phyloP scores from a whole-genome alignment of 1,140 invertebrate genomes.

The Glossosoma conforme region DNA sequence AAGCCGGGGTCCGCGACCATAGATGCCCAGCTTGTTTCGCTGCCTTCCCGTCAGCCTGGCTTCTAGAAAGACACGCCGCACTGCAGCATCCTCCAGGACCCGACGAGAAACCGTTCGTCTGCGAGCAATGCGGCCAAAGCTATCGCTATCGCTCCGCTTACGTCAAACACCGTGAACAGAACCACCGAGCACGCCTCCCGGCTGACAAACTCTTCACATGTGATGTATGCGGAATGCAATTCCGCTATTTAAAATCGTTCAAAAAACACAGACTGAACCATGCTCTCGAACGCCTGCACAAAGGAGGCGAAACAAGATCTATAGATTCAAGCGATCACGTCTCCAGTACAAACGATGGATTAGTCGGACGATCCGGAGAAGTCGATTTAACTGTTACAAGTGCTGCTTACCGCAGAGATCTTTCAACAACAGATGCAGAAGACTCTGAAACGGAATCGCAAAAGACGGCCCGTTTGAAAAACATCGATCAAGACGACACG shows the following conservation, averaged over 20 bases:
- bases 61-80: constrained; percentile 73
- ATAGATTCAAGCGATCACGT: constrained; percentile 59
- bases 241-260: constrained; percentile 82
- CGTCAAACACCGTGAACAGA: constrained; percentile 83
- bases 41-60: constrained; percentile 74
- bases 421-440: constrained; percentile 35
- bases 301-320: constrained; percentile 38
- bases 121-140: constrained; percentile 84
- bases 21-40: constrained; percentile 75
- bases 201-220: constrained; percentile 86
- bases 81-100: constrained; percentile 63
- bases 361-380: constrained; percentile 49
- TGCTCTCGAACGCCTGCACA: constrained; percentile 73
- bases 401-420: constrained; percentile 39
- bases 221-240: constrained; percentile 86
- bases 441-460: constrained; percentile 35
- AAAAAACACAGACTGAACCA: constrained; percentile 86
- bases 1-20: constrained; percentile 44
- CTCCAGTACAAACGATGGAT: constrained; percentile 66
- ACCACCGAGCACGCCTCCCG: constrained; percentile 76
- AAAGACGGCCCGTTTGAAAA: constrained; percentile 34
- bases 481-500: constrained; percentile 63
- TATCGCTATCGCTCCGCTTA: constrained; percentile 85
- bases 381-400: constrained; percentile 48
- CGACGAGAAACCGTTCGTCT: constrained; percentile 85